phyloP scores from a whole-genome alignment of 2,888 invertebrate genomes.

The Tetrapedia diversipes region DNA sequence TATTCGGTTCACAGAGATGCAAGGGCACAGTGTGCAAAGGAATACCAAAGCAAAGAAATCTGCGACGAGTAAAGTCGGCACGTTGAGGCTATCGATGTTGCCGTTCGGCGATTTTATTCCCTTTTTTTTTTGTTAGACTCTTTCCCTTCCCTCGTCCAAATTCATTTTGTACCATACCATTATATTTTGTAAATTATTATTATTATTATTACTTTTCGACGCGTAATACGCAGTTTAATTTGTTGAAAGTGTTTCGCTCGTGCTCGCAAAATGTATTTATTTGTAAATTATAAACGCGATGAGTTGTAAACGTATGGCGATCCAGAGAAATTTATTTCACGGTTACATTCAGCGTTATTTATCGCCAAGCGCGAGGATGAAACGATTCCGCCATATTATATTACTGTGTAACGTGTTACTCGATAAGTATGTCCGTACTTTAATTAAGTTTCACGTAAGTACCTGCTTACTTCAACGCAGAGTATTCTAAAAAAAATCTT shows the following conservation, averaged over 20 bases:
- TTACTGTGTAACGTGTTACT: constrained; percentile 55
- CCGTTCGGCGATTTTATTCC: constrained; percentile 36
- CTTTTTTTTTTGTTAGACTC: constrained; percentile 40
- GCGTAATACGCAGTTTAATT: constrained; percentile 22
- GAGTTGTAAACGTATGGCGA: constrained; percentile 13
- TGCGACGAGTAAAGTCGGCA: constrained; percentile 80
- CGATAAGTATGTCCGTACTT: constrained; percentile 55
- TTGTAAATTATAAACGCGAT: constrained; percentile 30
- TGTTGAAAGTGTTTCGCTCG: constrained; percentile 15
- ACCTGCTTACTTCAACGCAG: constrained; percentile 65
- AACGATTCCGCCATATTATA: constrained; percentile 74
- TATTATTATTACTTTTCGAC: constrained; percentile 34
- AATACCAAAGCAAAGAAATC: constrained; percentile 82
- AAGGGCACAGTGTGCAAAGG: constrained; percentile 80
- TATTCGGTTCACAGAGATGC: constrained; percentile 81
- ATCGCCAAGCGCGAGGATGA: constrained; percentile 54
- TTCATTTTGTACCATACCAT: constrained; percentile 48
- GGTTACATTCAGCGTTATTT: constrained; percentile 22
- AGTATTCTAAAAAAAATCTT: constrained; percentile 36
- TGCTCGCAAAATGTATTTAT: constrained; percentile 33
- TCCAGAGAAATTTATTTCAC: constrained; percentile 14
- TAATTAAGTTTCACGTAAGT: constrained; percentile 64
- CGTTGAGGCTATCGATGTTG: constrained; percentile 74
- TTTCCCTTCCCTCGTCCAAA: constrained; percentile 19
- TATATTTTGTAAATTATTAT: constrained; percentile 37